A percentile compares a stretch with the other conserved stretches of the same genome.
Evolutionary conservation across 2,797 vertebrate genomes (phyloP).

Genomic region (Setipinna tenuifilis): DNA sequence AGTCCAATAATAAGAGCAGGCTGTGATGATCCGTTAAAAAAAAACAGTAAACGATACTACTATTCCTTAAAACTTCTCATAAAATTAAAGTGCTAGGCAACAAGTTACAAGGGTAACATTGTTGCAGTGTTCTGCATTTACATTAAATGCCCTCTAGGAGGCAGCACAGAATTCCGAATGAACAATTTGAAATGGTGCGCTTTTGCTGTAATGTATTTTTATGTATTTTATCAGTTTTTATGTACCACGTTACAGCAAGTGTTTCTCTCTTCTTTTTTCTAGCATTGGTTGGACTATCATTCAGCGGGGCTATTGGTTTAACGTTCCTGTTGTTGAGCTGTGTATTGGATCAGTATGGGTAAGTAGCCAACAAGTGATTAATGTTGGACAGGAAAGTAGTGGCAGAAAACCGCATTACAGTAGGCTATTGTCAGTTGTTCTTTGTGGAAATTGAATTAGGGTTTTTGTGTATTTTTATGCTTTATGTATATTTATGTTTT

Average conservation of each 20-base stretch:
- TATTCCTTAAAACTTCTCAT: not conserved
- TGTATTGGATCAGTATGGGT: conserved; percentile 90
- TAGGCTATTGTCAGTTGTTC: no score
- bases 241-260: not conserved
- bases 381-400: not conserved
- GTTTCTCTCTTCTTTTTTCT: conserved; percentile 48
- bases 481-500: no score
- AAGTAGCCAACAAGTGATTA: conserved; percentile 46
- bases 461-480: no score
- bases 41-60: no score
- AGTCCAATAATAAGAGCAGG: not conserved
- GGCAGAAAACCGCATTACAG: not conserved
- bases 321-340: conserved; percentile 94
- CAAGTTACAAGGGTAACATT: not conserved
- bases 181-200: not conserved
- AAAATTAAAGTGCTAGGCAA: not conserved
- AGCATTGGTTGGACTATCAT: conserved; percentile 93
- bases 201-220: not conserved
- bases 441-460: no score
- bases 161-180: not conserved
- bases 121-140: not conserved
- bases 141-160: not conserved
- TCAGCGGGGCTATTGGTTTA: conserved; percentile 92
- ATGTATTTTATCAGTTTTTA: not conserved
- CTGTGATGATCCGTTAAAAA: no score